Percentiles rank a stretch among this genome's conserved stretches.
These are phyloP conservation scores for Smutsia temminckii DNA, from an alignment of 2,797 vertebrate genomes.

Conservation along the genomic window DNA sequence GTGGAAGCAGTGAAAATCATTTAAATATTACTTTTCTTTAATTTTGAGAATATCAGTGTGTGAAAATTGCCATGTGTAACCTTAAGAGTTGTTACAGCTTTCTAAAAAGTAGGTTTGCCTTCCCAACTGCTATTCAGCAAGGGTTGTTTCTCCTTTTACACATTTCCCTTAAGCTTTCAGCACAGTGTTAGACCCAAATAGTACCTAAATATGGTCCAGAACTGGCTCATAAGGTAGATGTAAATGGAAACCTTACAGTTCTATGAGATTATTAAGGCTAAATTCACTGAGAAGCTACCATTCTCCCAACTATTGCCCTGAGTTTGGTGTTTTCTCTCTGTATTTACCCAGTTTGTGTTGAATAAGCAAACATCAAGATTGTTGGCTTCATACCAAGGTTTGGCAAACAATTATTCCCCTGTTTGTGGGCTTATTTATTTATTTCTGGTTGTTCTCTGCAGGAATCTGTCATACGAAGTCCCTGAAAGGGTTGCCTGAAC, in stretches of 20 bases:
- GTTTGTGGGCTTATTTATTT: constrained; percentile 51
- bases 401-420: constrained; percentile 61
- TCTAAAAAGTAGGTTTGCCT: constrained; percentile 56
- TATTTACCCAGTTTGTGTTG: constrained; percentile 64
- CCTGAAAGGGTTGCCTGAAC: constrained; percentile 15
- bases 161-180: neutral
- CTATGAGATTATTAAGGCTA: constrained; percentile 1
- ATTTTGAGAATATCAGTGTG: constrained; percentile 73
- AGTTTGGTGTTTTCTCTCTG: constrained; percentile 52
- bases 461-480: constrained; percentile 30
- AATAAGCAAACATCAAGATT: constrained; percentile 68
- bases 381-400: constrained; percentile 48
- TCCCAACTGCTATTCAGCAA: constrained; percentile 41
- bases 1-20: constrained; percentile 70
- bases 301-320: neutral
- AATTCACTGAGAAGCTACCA: neutral
- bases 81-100: constrained; percentile 54
- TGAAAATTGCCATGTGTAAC: constrained; percentile 70
- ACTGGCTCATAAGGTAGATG: neutral
- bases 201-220: neutral
- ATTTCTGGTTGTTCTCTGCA: constrained; percentile 53
- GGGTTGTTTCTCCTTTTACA: neutral
- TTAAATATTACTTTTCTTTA: constrained; percentile 78
- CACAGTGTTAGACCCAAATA: neutral
- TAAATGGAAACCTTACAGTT: constrained; percentile 37